Evolutionary conservation across 2,888 invertebrate species (phyloP).

Genomic region (Apamea monoglypha): DNA sequence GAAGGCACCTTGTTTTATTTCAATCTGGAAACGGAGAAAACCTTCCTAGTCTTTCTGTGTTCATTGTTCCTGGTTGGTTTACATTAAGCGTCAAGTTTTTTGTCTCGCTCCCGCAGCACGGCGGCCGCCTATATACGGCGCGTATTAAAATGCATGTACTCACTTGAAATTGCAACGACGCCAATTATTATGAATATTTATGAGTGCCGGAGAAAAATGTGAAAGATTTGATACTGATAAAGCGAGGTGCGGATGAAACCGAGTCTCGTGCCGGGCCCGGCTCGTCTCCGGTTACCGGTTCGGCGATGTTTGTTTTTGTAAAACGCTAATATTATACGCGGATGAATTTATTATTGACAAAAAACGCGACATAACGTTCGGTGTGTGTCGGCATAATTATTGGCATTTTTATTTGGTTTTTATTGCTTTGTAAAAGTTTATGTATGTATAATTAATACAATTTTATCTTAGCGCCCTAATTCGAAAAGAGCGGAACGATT

Average conservation of each 20-base stretch:
- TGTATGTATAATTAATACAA: constrained; percentile 48
- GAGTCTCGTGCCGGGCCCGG: constrained; percentile 63
- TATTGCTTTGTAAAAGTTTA: constrained; percentile 57
- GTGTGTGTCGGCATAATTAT: constrained; percentile 57
- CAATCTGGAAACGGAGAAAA: constrained; percentile 55
- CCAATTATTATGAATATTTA: constrained; percentile 83
- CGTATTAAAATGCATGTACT: constrained; percentile 81
- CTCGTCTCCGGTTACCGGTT: constrained; percentile 63
- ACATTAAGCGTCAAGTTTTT: constrained; percentile 71
- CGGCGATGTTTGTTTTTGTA: constrained; percentile 75
- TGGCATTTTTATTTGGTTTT: constrained; percentile 55
- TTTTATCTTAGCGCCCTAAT: constrained; percentile 44
- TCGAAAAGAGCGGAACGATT: constrained; percentile 21
- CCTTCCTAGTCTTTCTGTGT: constrained; percentile 70
- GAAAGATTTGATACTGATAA: constrained; percentile 80
- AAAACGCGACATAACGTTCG: constrained; percentile 43
- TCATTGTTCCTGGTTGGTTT: constrained; percentile 69
- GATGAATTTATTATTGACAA: constrained; percentile 65
- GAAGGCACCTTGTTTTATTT: constrained; percentile 57
- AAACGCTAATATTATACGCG: constrained; percentile 60
- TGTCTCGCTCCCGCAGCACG: constrained; percentile 60
- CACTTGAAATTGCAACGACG: constrained; percentile 75
- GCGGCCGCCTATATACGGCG: constrained; percentile 72
- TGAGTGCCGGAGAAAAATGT: constrained; percentile 73
- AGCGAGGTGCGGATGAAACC: constrained; percentile 69